Evolutionary conservation across 2,888 invertebrate genomes (phyloP).

Genomic region (Pristionchus japonicus): DNA sequence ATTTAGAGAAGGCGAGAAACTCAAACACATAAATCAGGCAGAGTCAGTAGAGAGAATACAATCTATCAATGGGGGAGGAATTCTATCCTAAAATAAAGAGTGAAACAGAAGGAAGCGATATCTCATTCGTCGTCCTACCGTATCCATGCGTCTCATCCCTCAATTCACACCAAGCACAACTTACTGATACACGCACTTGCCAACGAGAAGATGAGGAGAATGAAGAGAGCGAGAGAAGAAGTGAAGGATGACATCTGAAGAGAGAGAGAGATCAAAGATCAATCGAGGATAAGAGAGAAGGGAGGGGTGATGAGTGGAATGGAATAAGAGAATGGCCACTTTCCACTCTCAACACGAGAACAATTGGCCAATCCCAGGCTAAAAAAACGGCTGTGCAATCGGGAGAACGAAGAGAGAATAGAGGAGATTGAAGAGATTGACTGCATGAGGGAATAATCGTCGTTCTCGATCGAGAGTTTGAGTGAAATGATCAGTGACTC

Average conservation of each 20-base stretch:
- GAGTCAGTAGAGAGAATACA: background rate
- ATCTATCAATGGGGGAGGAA: background rate
- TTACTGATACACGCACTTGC: conserved; percentile 49
- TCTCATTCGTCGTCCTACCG: background rate
- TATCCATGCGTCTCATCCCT: background rate
- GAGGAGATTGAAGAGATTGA: background rate
- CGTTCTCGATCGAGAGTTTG: conserved; percentile 13
- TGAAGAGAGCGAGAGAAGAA: background rate
- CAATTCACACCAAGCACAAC: background rate
- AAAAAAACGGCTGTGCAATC: conserved; percentile 27
- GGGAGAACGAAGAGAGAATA: conserved; percentile 31
- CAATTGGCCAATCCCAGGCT: background rate
- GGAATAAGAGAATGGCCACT: background rate
- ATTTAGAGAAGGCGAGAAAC: background rate
- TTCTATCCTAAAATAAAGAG: background rate
- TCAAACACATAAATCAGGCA: background rate
- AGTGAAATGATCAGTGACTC: background rate
- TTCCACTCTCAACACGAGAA: conserved; percentile 1
- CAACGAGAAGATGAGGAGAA: conserved; percentile 29
- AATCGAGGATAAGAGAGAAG: background rate
- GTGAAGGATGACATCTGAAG: conserved; percentile 34
- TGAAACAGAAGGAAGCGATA: background rate
- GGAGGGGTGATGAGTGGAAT: background rate
- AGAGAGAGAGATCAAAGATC: conserved; percentile 15
- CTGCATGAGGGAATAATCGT: conserved; percentile 18